A percentile compares a stretch with the other conserved stretches of the same genome.
These are phyloP conservation scores for Zingel zingel DNA, from an alignment of 2,113 vertebrate species.

Conservation along the genomic window DNA sequence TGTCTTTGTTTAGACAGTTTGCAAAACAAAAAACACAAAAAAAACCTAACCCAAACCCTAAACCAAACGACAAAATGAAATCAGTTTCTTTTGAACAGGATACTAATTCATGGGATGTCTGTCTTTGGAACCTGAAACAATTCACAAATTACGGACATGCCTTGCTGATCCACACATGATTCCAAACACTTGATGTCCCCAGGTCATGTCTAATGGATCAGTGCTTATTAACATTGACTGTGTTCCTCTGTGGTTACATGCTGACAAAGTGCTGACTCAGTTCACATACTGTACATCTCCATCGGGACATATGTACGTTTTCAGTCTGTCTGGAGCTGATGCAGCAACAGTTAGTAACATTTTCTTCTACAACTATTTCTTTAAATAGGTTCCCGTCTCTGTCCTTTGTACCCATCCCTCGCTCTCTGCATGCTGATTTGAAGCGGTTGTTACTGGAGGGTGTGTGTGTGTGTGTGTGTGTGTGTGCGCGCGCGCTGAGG, in stretches of 20 bases:
- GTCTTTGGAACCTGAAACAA: background rate
- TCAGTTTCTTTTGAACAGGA: background rate
- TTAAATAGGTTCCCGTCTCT: background rate
- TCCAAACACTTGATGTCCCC: background rate
- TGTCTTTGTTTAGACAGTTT: too few relatives aligned
- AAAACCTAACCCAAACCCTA: background rate
- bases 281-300: background rate
- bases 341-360: background rate
- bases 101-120: background rate
- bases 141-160: background rate
- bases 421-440: background rate
- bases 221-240: background rate
- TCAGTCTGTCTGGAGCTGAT: background rate
- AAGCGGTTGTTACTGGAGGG: conserved; percentile 19
- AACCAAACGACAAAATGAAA: background rate
- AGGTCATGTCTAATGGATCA: background rate
- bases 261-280: conserved; percentile 15
- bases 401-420: too few relatives aligned
- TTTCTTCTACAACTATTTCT: too few relatives aligned
- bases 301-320: background rate
- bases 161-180: background rate
- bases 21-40: too few relatives aligned
- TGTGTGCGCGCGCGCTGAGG: too few relatives aligned
- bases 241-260: background rate
- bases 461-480: background rate